Evolutionary conservation across 2,888 invertebrate species (phyloP).

Genomic region (Acrobasis repandana): DNA sequence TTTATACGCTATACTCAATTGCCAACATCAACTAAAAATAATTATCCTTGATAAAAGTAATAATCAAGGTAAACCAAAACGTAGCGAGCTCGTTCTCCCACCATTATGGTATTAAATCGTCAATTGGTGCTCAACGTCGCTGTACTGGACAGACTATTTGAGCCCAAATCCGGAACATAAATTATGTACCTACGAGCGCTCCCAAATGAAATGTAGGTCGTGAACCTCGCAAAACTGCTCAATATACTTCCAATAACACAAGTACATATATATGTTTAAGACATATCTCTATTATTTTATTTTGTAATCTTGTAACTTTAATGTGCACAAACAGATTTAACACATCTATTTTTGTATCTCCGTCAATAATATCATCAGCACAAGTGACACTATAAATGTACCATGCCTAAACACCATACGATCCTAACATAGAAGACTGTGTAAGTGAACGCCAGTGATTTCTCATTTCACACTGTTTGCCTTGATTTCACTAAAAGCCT

Average conservation of each 20-base stretch:
- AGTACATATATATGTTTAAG: conserved; percentile 11
- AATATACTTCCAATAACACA: conserved; percentile 9
- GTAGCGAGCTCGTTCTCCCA: too few species aligned
- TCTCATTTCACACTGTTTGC: conserved; percentile 19
- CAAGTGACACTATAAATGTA: conserved; percentile 19
- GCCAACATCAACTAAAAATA: too few species aligned
- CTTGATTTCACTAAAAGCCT: conserved; percentile 25
- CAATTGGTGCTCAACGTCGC: neutral
- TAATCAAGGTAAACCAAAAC: too few species aligned
- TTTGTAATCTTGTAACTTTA: neutral
- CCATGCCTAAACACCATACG: conserved; percentile 15
- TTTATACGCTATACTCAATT: too few species aligned
- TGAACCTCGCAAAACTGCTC: conserved; percentile 35
- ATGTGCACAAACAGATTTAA: neutral
- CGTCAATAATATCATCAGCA: neutral
- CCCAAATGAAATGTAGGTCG: conserved; percentile 49
- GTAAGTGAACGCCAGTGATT: conserved; percentile 24
- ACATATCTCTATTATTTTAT: neutral
- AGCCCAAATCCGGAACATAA: conserved; percentile 21
- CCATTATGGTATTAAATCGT: too few species aligned
- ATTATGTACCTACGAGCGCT: conserved; percentile 31
- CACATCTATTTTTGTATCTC: conserved; percentile 10
- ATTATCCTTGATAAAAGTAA: too few species aligned
- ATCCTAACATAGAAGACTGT: conserved; percentile 14
- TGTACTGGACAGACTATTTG: neutral